Conservation (phyloP, 2,797 vertebrate species). For the Rhadinocentrus ornatus region DNA sequence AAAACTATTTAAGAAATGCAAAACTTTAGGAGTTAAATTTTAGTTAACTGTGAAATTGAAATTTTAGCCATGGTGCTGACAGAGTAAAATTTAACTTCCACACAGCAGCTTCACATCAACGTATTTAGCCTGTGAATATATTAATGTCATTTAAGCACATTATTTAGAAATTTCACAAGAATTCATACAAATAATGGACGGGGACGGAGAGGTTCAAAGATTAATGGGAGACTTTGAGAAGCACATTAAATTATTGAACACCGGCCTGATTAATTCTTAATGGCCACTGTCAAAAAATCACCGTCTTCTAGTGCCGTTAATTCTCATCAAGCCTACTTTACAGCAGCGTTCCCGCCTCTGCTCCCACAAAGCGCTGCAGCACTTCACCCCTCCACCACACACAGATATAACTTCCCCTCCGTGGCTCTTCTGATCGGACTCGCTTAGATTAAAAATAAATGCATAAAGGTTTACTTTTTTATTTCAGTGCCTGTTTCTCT, state of each 20-base stretch:
- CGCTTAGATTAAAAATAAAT: background rate
- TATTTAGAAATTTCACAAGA: slow-evolving; percentile 79
- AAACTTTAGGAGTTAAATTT: background rate
- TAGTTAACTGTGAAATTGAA: slow-evolving; percentile 5
- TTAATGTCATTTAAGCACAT: slow-evolving; percentile 71
- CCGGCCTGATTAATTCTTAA: slow-evolving; percentile 83
- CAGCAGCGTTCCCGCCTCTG: slow-evolving; percentile 33
- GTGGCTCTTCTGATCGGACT: background rate
- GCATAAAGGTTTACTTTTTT: background rate
- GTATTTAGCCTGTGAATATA: slow-evolving; percentile 17
- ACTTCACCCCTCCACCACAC: slow-evolving; percentile 10
- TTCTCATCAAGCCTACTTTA: slow-evolving; percentile 76
- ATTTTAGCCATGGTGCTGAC: background rate
- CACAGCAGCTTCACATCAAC: slow-evolving; percentile 5
- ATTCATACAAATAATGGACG: slow-evolving; percentile 82
- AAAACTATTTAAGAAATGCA: background rate
- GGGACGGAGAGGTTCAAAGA: slow-evolving; percentile 79
- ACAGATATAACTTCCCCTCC: slow-evolving; percentile 27
- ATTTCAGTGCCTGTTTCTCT: background rate
- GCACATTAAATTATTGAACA: slow-evolving; percentile 81
- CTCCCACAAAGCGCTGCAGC: background rate
- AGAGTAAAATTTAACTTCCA: slow-evolving; percentile 17
- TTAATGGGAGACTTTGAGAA: slow-evolving; percentile 83
- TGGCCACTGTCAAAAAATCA: slow-evolving; percentile 84
- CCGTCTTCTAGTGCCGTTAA: slow-evolving; percentile 72